Base-by-base conservation (phyloP, 1,140 invertebrate genomes). In the Orchestia grillus region DNA sequence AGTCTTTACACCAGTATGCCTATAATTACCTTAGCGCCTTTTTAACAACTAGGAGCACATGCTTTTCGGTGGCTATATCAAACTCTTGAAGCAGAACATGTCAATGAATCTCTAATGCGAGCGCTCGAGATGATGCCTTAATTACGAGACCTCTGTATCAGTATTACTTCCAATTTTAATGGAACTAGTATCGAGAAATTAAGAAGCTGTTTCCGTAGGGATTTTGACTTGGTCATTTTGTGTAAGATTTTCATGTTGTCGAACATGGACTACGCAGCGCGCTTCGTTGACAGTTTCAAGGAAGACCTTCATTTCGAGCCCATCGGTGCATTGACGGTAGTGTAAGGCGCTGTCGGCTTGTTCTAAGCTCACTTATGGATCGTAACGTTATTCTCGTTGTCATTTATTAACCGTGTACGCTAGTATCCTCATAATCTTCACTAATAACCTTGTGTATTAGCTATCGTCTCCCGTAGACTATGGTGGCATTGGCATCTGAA, bases 401-500 rank as follows among this genome's bases (percentile, higher is more conserved):
- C 92, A 45, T 94, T 94, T 94, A 94, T 94, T 94, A 94, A 94
- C 92, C 92, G 92, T 94, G 92, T 94, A 94, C 92, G 92, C 92
- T 94, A 94, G 92, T 94, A 94, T 45, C 43, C 92, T 94, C 44
- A 94, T 94, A 94, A 94, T 94, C 92, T 94, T 94, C 43, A 94
- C 92, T 94, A 94, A 94, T 94, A 94, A 45, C 44, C 92, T 94
- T 44, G 92, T 94, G 92, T 47, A 45, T 44, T 94, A 94, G 92
- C 92, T 44, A 94, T 94, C 44, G 92, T 45, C 43, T 47, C 92
- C 92, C 88, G 11, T 94, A 94, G 44, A 15, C 40, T 44, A 45
- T 47, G 62, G 92, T 44, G 44, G 44, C 92, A 94, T 94, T 45
- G 92, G 43, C 92, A 44, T 90, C 11, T 90, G 41, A 15, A 90